phyloP scores from a whole-genome alignment of 2,797 vertebrate genomes.

The Oophaga sylvatica region DNA sequence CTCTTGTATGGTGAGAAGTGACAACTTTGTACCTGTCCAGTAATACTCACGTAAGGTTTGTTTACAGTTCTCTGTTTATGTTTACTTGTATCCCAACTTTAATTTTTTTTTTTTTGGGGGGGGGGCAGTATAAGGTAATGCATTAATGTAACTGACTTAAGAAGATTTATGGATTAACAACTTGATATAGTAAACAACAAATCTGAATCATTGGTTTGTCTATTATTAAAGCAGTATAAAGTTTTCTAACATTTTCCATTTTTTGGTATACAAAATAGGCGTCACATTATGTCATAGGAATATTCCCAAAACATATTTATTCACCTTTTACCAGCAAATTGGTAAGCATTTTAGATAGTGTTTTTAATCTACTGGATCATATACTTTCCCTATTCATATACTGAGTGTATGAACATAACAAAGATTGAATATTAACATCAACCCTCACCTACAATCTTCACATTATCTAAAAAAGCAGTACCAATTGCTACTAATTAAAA shows the following conservation, averaged over 20 bases:
- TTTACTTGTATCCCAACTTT: conserved; percentile 44
- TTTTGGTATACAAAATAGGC: neutral
- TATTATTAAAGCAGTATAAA: neutral
- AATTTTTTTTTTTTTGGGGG: neutral
- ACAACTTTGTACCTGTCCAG: conserved; percentile 49
- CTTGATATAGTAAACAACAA: conserved; percentile 11
- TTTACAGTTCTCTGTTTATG: conserved; percentile 51
- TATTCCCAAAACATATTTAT: neutral
- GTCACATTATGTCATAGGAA: neutral
- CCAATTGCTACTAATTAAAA: neutral
- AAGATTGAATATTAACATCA: neutral
- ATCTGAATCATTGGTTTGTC: neutral
- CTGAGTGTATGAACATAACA: neutral
- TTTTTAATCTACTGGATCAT: neutral
- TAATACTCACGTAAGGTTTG: conserved; percentile 48
- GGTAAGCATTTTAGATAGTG: neutral
- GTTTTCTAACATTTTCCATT: conserved; percentile 2
- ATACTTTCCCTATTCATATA: neutral
- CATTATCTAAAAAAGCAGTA: neutral
- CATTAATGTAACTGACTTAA: neutral
- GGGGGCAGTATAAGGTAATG: conserved; percentile 2
- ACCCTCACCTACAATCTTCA: neutral
- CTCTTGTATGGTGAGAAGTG: conserved; percentile 53
- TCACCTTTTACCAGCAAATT: neutral
- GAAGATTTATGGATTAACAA: conserved; percentile 32